Base-by-base conservation (phyloP, 2,888 invertebrate species). In the Archaeoteleia sp. region DNA sequence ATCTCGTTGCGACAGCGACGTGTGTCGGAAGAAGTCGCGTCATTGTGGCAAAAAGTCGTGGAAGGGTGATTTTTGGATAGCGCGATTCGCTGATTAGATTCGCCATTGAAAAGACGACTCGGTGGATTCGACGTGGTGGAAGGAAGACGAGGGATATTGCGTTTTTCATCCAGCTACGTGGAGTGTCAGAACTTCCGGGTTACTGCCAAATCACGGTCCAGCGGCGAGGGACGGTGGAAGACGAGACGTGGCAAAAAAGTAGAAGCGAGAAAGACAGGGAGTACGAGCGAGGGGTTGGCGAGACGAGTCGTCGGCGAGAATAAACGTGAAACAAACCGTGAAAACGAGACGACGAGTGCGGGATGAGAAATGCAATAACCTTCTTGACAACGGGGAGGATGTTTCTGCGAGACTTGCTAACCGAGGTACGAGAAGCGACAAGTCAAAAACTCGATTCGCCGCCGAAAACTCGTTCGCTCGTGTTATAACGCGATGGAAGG, bases 251-350 rank as follows among this genome's bases (percentile, higher is more conserved):
- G n/a, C 30, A 30, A 30, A 30, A 30, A 30, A n/a, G n/a, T n/a
- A n/a, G 30, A 30, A 29, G 17, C 4, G 9, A 15, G 45, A 17
- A 15, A 45, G 29, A 12, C 9, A 9, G 40, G 5, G 40, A 23
- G 12, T 7, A 7, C 2, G 5, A 20, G 5, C 20, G 20, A 20
- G 20, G 5, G 5, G 20, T n/a, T n/a, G 20, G 20, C 3, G 5
- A 27, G 40, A 23, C 20, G 61, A 49, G 57, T 72, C 70, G 70
- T 51, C 57, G 53, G 34, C 51, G 49, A 48, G 71, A 74, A 74
- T 63, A 76, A 74, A 72, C 67, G 74, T 72, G 78, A 79, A 77
- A 78, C 78, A 78, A 79, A 74, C 74, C 79, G 75, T 79, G 79
- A 79, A 80, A 81, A 78, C 77, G 75, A 75, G 79, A 76, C 72